Conservation (phyloP, 2,113 vertebrate species). For the Siniperca chuatsi region DNA sequence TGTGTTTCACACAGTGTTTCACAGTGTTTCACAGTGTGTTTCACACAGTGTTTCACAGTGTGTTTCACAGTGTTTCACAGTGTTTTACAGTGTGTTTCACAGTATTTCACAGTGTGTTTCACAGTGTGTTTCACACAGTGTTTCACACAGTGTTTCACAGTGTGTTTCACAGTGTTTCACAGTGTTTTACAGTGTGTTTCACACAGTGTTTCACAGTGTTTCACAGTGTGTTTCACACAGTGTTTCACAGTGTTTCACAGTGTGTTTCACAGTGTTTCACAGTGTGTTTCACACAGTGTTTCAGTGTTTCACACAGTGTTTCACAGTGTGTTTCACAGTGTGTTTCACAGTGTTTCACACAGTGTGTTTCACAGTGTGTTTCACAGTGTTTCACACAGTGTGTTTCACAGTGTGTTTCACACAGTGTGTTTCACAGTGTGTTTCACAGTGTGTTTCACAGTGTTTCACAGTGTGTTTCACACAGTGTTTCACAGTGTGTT, state of each 20-base stretch:
- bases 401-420: too few relatives aligned
- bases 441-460: not conserved
- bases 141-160: not conserved
- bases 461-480: not conserved
- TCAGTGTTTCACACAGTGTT: not conserved
- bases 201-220: not conserved
- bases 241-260: too few relatives aligned
- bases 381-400: too few relatives aligned
- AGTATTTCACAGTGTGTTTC: too few relatives aligned
- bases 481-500: not conserved
- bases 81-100: too few relatives aligned
- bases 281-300: not conserved
- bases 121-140: too few relatives aligned
- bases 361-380: too few relatives aligned
- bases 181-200: not conserved
- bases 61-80: not conserved
- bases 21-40: not conserved
- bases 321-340: not conserved
- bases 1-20: not conserved
- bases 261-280: not conserved
- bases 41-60: too few relatives aligned
- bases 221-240: too few relatives aligned
- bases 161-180: too few relatives aligned
- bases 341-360: too few relatives aligned
- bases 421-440: not conserved